These are phyloP conservation scores for Drymonia ruficornis DNA, from an alignment of 2,888 invertebrate genomes.

Conservation along the genomic window DNA sequence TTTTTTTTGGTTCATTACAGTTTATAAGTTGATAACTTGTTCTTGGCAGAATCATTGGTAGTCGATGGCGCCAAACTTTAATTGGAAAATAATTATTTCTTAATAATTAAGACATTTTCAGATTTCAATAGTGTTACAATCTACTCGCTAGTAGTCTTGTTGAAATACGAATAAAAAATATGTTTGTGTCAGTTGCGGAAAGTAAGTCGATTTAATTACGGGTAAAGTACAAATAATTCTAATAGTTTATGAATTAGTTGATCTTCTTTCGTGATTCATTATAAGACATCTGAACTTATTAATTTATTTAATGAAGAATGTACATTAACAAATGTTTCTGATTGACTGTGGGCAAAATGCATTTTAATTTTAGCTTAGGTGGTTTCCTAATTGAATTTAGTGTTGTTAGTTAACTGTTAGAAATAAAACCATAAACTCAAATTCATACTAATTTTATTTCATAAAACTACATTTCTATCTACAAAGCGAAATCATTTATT, in stretches of 20 bases:
- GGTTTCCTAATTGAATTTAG: constrained; percentile 46
- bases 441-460: constrained; percentile 34
- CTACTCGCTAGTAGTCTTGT: too few species aligned
- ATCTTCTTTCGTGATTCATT: constrained; percentile 1
- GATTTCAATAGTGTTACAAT: too few species aligned
- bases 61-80: too few species aligned
- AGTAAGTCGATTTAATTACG: not conserved
- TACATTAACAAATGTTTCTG: not conserved
- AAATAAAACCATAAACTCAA: constrained; percentile 57
- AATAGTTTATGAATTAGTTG: too few species aligned
- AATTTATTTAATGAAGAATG: not conserved
- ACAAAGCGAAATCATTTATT: constrained; percentile 24
- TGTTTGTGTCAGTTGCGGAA: too few species aligned
- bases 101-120: too few species aligned
- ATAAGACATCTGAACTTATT: not conserved
- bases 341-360: constrained; percentile 24
- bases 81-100: too few species aligned
- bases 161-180: too few species aligned
- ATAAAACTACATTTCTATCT: constrained; percentile 33
- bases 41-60: too few species aligned
- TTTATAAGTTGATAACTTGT: too few species aligned
- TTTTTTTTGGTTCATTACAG: too few species aligned
- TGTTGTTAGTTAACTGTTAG: constrained; percentile 54
- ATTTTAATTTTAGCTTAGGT: constrained; percentile 56
- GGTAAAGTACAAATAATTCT: constrained; percentile 9